Base-by-base conservation (phyloP, 30 jellyfish, hydroid and myxozoan genomes). In the Pseudorhiza aurosa region DNA sequence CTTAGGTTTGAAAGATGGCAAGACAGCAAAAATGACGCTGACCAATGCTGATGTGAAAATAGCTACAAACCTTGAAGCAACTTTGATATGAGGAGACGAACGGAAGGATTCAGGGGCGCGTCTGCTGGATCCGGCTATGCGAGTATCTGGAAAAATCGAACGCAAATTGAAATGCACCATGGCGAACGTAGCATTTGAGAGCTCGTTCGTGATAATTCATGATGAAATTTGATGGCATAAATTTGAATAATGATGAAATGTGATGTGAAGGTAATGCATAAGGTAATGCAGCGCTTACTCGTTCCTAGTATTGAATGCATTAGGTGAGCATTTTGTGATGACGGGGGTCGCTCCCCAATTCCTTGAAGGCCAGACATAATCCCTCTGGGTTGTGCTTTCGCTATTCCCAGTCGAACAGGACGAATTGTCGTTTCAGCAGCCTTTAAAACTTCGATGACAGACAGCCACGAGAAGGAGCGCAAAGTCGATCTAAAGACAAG, bases 361-460 rank as follows among this genome's bases (percentile, higher is more conserved):
- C 95, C 82, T 2, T 62, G 62, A 28, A 83, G 42, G 4, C 86
- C 97, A 15, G 93, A 75, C 58, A 90, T 58, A 22, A 90, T 90
- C 11, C 93, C 97, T 83, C 85, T 68, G 0, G 97, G 90, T 64
- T 90, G 97, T 35, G 97, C 97, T 70, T 90, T 90, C 18, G 90
- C 89, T 4, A 94, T 83, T 10, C 97, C 97, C 4, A 37, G 58
- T 21, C 96, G 75, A 42, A 90, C 93, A 15, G 97, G 97, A 32
- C 56, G 60, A 7, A 90, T 58, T 25, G 86, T 72, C 4, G 97
- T 64, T 14, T 71, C 89, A 6, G 97, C 97, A 4, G 97, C 97
- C 30, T 76, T 76, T 57, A 90, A 62, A 8, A 90, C 69, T 44
- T 90, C 97, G 42, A 82, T 76, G n/a, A 90, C 96, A 1, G 97